Percentiles rank a stretch among this genome's conserved stretches.
Conservation (phyloP, 2,888 invertebrate species). For the Gerris lacustris region DNA sequence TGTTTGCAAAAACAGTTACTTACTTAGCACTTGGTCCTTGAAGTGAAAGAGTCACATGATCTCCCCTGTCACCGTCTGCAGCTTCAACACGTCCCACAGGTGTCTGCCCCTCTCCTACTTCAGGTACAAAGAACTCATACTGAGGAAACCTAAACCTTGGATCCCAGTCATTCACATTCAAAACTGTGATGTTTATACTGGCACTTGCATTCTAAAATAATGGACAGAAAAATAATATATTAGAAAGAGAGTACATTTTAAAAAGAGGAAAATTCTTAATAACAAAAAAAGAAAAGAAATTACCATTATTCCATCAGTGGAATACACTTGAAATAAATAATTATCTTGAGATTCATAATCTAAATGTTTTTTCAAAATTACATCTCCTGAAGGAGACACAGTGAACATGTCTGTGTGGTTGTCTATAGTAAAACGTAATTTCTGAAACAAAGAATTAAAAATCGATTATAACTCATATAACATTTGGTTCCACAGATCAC, state of each 20-base stretch:
- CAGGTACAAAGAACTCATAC: conserved; percentile 61
- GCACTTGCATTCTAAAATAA: conserved; percentile 66
- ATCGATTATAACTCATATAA: neutral
- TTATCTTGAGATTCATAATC: conserved; percentile 63
- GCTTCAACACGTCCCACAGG: conserved; percentile 52
- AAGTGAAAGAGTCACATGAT: conserved; percentile 58
- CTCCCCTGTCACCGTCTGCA: conserved; percentile 74
- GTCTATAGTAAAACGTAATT: conserved; percentile 58
- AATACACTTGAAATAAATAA: conserved; percentile 67
- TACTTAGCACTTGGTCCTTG: conserved; percentile 57
- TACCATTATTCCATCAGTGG: conserved; percentile 64
- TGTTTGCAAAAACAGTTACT: neutral
- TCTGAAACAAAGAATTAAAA: conserved; percentile 37
- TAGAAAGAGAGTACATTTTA: conserved; percentile 11
- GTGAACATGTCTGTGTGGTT: conserved; percentile 62
- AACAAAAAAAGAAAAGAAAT: neutral
- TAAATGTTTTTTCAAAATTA: conserved; percentile 57
- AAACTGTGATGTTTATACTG: conserved; percentile 63
- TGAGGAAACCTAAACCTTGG: conserved; percentile 76
- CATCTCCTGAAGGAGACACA: conserved; percentile 65
- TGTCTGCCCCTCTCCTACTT: conserved; percentile 29
- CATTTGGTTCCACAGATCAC: neutral
- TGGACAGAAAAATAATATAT: conserved; percentile 6
- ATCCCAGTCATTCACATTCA: conserved; percentile 87
- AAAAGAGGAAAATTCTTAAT: neutral